Conservation (phyloP, 2,113 vertebrate genomes). For the Micromys minutus region DNA sequence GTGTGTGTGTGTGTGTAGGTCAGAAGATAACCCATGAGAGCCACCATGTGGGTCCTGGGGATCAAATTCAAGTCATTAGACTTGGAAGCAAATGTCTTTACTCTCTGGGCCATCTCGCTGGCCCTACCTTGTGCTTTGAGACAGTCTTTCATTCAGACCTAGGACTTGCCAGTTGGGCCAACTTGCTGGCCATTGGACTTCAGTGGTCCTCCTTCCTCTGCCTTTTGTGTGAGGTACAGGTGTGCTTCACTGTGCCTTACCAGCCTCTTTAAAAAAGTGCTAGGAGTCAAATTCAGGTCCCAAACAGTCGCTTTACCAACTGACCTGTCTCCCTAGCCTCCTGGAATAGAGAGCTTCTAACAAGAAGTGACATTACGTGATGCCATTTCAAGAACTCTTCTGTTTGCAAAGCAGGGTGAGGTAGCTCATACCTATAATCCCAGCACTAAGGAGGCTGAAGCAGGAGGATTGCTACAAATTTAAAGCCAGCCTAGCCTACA, state of each 20-base stretch:
- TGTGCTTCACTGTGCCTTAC: background rate
- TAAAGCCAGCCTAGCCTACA: background rate
- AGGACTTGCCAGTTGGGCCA: background rate
- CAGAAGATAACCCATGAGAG: background rate
- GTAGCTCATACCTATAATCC: background rate
- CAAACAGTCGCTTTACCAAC: background rate
- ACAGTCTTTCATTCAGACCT: background rate
- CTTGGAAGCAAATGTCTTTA: background rate
- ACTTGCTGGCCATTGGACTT: background rate
- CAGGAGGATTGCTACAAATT: background rate
- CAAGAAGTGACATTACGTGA: constrained; percentile 32
- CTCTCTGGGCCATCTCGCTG: background rate
- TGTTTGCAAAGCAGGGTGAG: background rate
- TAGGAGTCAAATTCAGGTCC: background rate
- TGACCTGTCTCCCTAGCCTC: background rate
- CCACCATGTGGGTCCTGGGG: background rate
- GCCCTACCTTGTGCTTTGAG: background rate
- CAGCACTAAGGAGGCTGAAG: background rate
- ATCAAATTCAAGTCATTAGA: background rate
- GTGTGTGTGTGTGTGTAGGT: background rate
- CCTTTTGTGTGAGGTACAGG: background rate
- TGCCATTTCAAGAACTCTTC: constrained; percentile 35
- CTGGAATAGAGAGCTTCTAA: constrained; percentile 15
- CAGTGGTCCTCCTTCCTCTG: background rate
- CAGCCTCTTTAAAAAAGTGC: background rate